A percentile compares a stretch with the other conserved stretches of the same genome.
These are phyloP conservation scores for Halichondria panicea DNA, from an alignment of 37 sponge, comb jelly and placozoan species.

Conservation along the genomic window DNA sequence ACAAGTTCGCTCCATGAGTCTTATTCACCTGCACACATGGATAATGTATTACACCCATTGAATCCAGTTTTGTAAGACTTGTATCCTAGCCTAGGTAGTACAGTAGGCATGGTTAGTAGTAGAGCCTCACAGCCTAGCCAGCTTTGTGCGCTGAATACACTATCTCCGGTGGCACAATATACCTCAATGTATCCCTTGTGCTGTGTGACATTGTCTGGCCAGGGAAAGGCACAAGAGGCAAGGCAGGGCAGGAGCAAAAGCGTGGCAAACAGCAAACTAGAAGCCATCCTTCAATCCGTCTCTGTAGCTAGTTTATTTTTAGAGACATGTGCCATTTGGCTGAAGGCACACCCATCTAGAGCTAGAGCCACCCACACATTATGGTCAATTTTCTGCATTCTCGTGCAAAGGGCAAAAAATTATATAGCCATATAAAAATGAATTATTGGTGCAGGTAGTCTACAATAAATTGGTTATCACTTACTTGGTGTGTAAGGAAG, in stretches of 20 bases:
- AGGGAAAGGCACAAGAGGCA: conserved; percentile 40
- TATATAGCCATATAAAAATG: too few relatives aligned
- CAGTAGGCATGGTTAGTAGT: background rate
- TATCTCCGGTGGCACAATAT: background rate
- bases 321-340: too few relatives aligned
- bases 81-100: too few relatives aligned
- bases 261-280: background rate
- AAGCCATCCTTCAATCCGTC: too few relatives aligned
- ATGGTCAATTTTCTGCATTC: too few relatives aligned
- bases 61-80: background rate
- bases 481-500: too few relatives aligned
- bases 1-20: conserved; percentile 72
- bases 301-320: too few relatives aligned
- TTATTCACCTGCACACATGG: conserved; percentile 56
- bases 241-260: conserved; percentile 2
- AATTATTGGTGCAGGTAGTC: too few relatives aligned
- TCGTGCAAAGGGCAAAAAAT: too few relatives aligned
- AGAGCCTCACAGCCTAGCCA: background rate
- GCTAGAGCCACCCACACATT: too few relatives aligned
- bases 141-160: background rate
- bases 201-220: conserved; percentile 90
- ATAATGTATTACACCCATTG: background rate
- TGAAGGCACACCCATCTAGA: too few relatives aligned
- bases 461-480: too few relatives aligned
- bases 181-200: conserved; percentile 83